Conservation (phyloP, 2,113 vertebrate species). For the Atractosteus spatula region DNA sequence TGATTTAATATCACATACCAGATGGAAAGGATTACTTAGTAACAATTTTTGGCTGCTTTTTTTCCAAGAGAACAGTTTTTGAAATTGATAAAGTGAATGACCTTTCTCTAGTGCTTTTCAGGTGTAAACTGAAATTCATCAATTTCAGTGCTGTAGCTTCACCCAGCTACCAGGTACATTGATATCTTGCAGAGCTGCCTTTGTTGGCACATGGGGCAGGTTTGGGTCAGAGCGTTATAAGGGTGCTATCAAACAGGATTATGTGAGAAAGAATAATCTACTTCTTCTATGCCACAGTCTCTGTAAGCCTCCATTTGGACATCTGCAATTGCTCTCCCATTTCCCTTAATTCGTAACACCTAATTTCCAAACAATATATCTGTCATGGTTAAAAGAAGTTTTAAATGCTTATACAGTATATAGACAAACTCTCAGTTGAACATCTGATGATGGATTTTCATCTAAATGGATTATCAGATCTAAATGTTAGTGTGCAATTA, state of each 20-base stretch:
- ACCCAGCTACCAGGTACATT: neutral
- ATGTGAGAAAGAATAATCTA: neutral
- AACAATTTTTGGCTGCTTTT: conserved; percentile 55
- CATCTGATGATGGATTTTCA: no score
- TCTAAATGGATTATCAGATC: no score
- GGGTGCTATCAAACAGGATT: neutral
- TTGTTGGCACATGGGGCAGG: neutral
- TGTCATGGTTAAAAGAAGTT: conserved; percentile 22
- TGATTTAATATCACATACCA: conserved; percentile 46
- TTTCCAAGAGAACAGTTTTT: conserved; percentile 20
- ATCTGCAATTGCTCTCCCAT: neutral
- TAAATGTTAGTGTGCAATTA: no score
- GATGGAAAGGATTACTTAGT: conserved; percentile 57
- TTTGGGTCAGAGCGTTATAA: neutral
- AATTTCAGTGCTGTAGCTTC: neutral
- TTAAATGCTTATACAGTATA: no score
- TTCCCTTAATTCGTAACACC: no score
- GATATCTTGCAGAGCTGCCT: neutral
- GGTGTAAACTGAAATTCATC: conserved; percentile 13
- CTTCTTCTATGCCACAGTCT: no score
- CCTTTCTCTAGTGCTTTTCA: conserved; percentile 20
- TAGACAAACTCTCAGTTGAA: no score
- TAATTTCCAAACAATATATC: no score
- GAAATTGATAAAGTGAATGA: conserved; percentile 27
- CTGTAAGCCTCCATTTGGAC: neutral